Conservation (phyloP, 2,888 invertebrate species). For the Chrysotoxum bicinctum region DNA sequence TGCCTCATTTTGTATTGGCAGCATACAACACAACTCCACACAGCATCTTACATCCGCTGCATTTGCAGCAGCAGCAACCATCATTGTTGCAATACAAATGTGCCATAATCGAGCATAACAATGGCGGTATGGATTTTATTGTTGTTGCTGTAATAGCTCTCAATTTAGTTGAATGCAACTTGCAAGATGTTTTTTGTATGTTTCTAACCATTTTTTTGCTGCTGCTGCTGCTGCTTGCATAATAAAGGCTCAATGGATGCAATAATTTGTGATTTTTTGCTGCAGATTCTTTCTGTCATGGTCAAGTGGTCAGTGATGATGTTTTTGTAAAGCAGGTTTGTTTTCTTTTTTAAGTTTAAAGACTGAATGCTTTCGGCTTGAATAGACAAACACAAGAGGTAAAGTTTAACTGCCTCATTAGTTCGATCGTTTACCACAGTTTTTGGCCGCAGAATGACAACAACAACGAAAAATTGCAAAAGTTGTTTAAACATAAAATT, state of each 20-base stretch:
- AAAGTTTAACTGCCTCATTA: slow-evolving; percentile 47
- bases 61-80: slow-evolving; percentile 21
- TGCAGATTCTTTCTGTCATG: slow-evolving; percentile 15
- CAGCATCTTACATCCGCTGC: slow-evolving; percentile 30
- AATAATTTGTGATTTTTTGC: slow-evolving; percentile 27
- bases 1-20: slow-evolving; percentile 30
- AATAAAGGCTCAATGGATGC: slow-evolving; percentile 39
- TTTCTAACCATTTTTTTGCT: not conserved
- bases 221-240: slow-evolving; percentile 53
- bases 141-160: slow-evolving; percentile 14
- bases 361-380: slow-evolving; percentile 50
- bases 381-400: slow-evolving; percentile 52
- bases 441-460: not conserved
- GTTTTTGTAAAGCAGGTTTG: slow-evolving; percentile 1
- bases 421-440: slow-evolving; percentile 9
- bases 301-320: slow-evolving; percentile 27
- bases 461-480: slow-evolving; percentile 1
- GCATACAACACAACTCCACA: not conserved
- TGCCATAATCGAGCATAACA: slow-evolving; percentile 68
- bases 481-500: not conserved
- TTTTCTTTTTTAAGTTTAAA: not conserved
- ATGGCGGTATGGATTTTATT: slow-evolving; percentile 16
- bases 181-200: slow-evolving; percentile 2
- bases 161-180: slow-evolving; percentile 16
- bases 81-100: slow-evolving; percentile 63